These are phyloP conservation scores for Ditylenchus dipsaci DNA, from an alignment of 1,140 invertebrate species.

Conservation along the genomic window DNA sequence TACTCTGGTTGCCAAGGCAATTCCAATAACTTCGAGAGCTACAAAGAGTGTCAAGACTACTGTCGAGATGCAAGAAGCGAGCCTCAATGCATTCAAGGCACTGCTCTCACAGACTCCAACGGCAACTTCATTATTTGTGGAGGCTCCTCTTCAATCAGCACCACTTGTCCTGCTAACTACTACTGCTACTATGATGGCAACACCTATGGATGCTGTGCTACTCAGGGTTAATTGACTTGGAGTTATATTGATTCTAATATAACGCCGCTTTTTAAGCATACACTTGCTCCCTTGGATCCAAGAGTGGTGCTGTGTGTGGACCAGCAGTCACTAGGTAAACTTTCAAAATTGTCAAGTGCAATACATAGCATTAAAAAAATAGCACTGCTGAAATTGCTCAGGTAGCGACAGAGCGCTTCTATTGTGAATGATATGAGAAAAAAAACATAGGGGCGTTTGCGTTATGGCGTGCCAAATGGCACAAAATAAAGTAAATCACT, in stretches of 20 bases:
- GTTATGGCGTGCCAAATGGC: too few relatives aligned
- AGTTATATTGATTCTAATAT: background rate
- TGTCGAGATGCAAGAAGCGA: conserved; percentile 55
- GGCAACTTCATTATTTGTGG: conserved; percentile 58
- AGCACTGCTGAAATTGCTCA: too few relatives aligned
- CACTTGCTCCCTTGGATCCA: conserved; percentile 55
- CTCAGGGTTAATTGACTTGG: conserved; percentile 43
- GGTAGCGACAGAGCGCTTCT: too few relatives aligned
- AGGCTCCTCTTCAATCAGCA: conserved; percentile 44
- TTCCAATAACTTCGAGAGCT: conserved; percentile 47
- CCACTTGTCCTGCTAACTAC: conserved; percentile 57
- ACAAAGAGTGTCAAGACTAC: conserved; percentile 58
- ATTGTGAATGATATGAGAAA: too few relatives aligned
- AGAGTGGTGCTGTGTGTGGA: conserved; percentile 53
- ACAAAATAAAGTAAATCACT: too few relatives aligned
- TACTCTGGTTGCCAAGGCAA: conserved; percentile 56
- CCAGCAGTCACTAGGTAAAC: conserved; percentile 49
- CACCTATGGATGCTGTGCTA: conserved; percentile 56
- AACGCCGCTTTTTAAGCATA: conserved; percentile 42
- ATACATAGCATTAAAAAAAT: too few relatives aligned
- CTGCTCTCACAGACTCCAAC: conserved; percentile 55
- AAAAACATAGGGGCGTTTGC: too few relatives aligned
- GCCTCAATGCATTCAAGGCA: conserved; percentile 56
- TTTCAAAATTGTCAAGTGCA: background rate
- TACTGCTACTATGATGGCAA: conserved; percentile 58